These are phyloP conservation scores for Athalia cordata DNA, from an alignment of 2,888 invertebrate genomes.

Conservation along the genomic window DNA sequence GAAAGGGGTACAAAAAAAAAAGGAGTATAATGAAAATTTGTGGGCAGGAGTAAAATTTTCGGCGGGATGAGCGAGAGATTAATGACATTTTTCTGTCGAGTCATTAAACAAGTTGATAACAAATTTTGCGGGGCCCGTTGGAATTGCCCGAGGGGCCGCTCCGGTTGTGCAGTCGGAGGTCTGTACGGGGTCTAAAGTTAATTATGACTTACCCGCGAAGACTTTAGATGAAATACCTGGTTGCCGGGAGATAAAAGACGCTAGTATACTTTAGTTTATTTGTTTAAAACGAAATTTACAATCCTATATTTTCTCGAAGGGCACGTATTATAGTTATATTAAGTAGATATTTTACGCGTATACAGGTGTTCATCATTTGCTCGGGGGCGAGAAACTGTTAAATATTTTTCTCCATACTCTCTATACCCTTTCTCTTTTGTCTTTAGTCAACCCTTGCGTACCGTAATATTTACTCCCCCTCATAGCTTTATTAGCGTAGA, in stretches of 20 bases:
- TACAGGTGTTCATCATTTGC: too few relatives aligned
- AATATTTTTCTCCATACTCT: too few relatives aligned
- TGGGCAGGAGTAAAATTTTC: slow-evolving; percentile 19
- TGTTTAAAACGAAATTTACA: slow-evolving; percentile 40
- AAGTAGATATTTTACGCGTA: too few relatives aligned
- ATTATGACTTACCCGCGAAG: slow-evolving; percentile 56
- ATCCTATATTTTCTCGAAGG: too few relatives aligned
- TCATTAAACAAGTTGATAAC: slow-evolving; percentile 58
- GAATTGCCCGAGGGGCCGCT: not conserved
- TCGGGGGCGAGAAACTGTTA: too few relatives aligned
- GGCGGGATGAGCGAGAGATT: slow-evolving; percentile 52
- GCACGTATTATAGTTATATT: too few relatives aligned
- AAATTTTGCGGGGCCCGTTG: slow-evolving; percentile 54
- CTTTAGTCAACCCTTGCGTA: too few relatives aligned
- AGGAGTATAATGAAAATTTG: slow-evolving; percentile 5
- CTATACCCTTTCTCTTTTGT: too few relatives aligned
- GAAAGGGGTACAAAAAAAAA: slow-evolving; percentile 20
- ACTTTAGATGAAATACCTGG: slow-evolving; percentile 33
- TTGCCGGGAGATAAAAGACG: not conserved
- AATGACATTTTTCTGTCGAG: slow-evolving; percentile 58
- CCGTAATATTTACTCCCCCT: too few relatives aligned
- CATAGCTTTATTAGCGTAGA: too few relatives aligned
- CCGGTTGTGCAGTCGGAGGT: slow-evolving; percentile 11
- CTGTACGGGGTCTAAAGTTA: slow-evolving; percentile 51
- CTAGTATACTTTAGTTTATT: slow-evolving; percentile 40